A percentile compares a stretch with the other conserved stretches of the same genome.
Conservation (phyloP, 2,113 vertebrate genomes). For the Ahaetulla prasina region DNA sequence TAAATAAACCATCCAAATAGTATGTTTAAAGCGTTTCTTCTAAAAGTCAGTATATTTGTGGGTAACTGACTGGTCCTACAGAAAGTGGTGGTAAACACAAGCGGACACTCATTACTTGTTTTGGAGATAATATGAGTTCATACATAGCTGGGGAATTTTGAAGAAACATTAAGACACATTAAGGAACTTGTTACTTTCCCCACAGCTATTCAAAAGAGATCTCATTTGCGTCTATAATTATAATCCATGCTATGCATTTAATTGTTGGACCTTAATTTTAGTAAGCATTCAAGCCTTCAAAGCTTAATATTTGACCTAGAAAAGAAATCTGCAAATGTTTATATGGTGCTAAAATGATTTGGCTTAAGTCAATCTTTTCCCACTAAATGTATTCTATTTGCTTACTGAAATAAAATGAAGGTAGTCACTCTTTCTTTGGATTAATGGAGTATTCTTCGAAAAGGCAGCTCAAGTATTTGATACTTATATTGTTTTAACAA, state of each 20-base stretch:
- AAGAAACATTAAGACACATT: not conserved
- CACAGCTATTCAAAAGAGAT: not conserved
- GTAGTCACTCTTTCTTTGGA: not conserved
- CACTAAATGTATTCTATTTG: constrained; percentile 12
- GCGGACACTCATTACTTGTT: not conserved
- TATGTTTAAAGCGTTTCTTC: not conserved
- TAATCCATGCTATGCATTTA: constrained; percentile 7
- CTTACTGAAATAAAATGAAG: not conserved
- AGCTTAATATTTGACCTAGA: constrained; percentile 9
- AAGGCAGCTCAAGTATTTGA: not conserved
- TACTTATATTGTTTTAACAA: not conserved
- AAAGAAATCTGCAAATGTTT: constrained; percentile 14
- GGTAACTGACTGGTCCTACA: not conserved
- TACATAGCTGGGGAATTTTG: not conserved
- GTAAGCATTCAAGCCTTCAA: not conserved
- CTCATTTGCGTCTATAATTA: not conserved
- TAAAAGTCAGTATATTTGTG: not conserved
- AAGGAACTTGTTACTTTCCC: not conserved
- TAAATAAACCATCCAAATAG: not conserved
- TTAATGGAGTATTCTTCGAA: not conserved
- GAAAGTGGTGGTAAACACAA: not conserved
- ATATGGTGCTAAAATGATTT: constrained; percentile 18
- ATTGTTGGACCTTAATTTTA: constrained; percentile 7
- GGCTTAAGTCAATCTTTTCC: constrained; percentile 1
- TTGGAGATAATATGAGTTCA: not conserved